Evolutionary conservation across 2,113 vertebrate species (phyloP).

Genomic region (Nannospalax galili): DNA sequence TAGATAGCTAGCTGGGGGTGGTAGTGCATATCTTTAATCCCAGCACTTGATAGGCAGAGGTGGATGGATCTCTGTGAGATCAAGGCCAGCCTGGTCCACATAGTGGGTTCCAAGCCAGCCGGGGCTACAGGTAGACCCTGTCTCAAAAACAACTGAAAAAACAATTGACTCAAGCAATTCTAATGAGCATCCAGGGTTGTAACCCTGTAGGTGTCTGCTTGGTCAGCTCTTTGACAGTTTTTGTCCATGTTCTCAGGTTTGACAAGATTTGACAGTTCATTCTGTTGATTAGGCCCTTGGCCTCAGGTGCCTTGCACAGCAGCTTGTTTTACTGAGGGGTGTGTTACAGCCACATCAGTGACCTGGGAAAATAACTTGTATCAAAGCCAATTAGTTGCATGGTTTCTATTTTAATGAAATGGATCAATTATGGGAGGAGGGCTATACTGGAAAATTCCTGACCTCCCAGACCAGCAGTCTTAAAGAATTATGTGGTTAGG

Average conservation of each 20-base stretch:
- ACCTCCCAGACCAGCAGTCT: conserved; percentile 11
- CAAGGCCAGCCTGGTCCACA: too few relatives aligned
- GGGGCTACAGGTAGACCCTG: too few relatives aligned
- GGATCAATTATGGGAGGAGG: conserved; percentile 34
- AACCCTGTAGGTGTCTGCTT: neutral
- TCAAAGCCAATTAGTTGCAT: conserved; percentile 61
- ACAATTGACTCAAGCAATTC: neutral
- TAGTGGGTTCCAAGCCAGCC: too few relatives aligned
- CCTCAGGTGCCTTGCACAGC: neutral
- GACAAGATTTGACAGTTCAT: neutral
- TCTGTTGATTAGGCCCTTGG: neutral
- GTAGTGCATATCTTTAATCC: too few relatives aligned
- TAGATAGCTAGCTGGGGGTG: too few relatives aligned
- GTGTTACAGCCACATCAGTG: neutral
- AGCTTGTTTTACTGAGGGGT: conserved; percentile 11
- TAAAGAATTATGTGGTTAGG: neutral
- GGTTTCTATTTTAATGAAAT: conserved; percentile 61
- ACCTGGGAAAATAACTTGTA: conserved; percentile 41
- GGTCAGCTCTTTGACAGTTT: neutral
- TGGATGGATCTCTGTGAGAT: too few relatives aligned
- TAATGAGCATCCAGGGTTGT: neutral
- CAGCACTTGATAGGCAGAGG: too few relatives aligned
- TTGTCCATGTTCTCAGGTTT: neutral
- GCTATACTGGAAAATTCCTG: conserved; percentile 70
- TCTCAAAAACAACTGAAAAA: neutral